phyloP scores from a whole-genome alignment of 2,797 vertebrate genomes.

The Myotis pilosus region DNA sequence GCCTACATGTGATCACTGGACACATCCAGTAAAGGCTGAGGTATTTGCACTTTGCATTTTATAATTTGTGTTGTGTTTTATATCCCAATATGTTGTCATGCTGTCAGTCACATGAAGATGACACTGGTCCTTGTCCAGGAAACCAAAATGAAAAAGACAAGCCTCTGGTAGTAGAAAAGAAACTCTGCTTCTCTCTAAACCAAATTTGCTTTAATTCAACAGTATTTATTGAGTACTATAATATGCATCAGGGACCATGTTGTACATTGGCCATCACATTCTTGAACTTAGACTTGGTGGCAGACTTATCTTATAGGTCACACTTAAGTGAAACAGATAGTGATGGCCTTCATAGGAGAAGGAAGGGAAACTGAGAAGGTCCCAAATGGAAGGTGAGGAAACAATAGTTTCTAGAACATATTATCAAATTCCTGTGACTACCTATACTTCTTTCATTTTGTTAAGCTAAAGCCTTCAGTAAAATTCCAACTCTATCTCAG shows the following conservation, averaged over 20 bases:
- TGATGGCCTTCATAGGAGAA: neutral
- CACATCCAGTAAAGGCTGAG: neutral
- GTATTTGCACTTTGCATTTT: neutral
- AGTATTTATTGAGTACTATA: neutral
- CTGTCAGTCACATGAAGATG: neutral
- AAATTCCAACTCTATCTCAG: neutral
- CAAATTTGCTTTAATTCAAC: neutral
- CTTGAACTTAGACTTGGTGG: neutral
- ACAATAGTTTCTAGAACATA: neutral
- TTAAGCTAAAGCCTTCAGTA: neutral
- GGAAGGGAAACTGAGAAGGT: neutral
- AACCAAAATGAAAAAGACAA: neutral
- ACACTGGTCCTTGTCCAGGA: neutral
- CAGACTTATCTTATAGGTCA: neutral
- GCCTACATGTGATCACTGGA: neutral
- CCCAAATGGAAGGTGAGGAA: neutral
- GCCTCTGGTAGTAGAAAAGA: neutral
- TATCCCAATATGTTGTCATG: neutral
- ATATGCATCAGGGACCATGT: neutral
- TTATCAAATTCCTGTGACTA: neutral
- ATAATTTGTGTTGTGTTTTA: neutral
- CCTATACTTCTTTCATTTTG: neutral
- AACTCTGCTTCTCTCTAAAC: neutral
- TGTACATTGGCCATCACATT: neutral
- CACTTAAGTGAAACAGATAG: neutral